Percentiles rank a stretch among this genome's conserved stretches.
phyloP scores from a whole-genome alignment of 2,113 vertebrate genomes.

The Cyprinodon tularosa region DNA sequence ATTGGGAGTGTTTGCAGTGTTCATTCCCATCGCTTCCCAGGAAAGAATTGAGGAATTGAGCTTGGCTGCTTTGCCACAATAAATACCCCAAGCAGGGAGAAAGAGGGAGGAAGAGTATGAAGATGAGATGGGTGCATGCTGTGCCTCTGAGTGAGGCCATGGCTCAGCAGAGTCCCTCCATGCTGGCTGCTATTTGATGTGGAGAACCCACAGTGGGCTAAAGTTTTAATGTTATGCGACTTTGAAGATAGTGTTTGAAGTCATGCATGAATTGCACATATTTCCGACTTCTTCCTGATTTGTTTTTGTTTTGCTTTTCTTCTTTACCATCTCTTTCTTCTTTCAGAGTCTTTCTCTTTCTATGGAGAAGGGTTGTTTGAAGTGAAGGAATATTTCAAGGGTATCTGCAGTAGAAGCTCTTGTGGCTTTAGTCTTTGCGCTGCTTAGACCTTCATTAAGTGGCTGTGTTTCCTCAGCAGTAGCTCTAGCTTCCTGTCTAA shows the following conservation, averaged over 20 bases:
- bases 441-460: conserved; percentile 66
- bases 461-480: conserved; percentile 33
- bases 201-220: conserved; percentile 58
- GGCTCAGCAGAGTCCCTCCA: conserved; percentile 58
- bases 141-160: conserved; percentile 58
- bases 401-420: conserved; percentile 57
- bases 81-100: conserved; percentile 56
- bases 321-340: conserved; percentile 60
- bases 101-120: conserved; percentile 60
- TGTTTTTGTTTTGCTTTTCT: conserved; percentile 67
- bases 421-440: conserved; percentile 57
- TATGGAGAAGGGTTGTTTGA: conserved; percentile 65
- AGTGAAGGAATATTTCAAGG: conserved; percentile 74
- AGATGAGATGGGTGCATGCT: conserved; percentile 55
- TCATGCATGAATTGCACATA: conserved; percentile 82
- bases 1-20: too few relatives aligned
- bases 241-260: conserved; percentile 82
- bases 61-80: conserved; percentile 26
- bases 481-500: conserved; percentile 25
- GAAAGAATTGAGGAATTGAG: neutral
- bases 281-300: conserved; percentile 79
- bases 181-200: conserved; percentile 72
- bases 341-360: conserved; percentile 35
- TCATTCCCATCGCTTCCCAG: too few relatives aligned
- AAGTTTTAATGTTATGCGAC: conserved; percentile 80